Evolutionary conservation across 2,797 vertebrate species (phyloP).

Genomic region (Hyperoplus immaculatus): DNA sequence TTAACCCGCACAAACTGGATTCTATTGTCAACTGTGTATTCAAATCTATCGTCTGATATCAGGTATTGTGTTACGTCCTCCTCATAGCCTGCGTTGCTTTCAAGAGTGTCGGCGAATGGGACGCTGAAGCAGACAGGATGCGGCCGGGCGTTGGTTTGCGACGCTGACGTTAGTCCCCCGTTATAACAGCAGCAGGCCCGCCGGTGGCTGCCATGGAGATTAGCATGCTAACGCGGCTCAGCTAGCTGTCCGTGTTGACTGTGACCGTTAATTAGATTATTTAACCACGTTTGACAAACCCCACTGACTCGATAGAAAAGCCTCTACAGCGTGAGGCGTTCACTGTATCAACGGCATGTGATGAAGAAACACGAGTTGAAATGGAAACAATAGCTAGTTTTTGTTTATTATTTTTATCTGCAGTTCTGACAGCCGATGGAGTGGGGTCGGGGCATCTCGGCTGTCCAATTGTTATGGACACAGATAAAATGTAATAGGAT

Average conservation of each 20-base stretch:
- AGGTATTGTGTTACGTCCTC: conserved; percentile 56
- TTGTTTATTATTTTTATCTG: neutral
- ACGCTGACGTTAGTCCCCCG: conserved; percentile 36
- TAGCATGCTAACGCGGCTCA: conserved; percentile 72
- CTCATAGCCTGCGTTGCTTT: neutral
- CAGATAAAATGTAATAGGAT: neutral
- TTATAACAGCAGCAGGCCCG: conserved; percentile 56
- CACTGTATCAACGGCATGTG: neutral
- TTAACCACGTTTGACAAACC: conserved; percentile 3
- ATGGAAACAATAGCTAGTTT: neutral
- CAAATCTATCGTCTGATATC: conserved; percentile 36
- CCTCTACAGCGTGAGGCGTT: rapidly evolving
- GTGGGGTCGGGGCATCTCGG: conserved; percentile 16
- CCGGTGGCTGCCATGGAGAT: conserved; percentile 68
- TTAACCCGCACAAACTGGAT: conserved; percentile 39
- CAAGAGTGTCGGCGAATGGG: neutral
- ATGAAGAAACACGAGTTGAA: neutral
- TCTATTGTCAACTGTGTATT: neutral
- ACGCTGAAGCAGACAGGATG: neutral
- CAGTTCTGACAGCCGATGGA: conserved; percentile 28
- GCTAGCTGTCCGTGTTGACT: conserved; percentile 8
- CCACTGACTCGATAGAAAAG: rapidly evolving
- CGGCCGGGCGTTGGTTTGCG: conserved; percentile 25
- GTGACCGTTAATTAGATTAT: conserved; percentile 30
- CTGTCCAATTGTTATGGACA: conserved; percentile 19